phyloP scores from a whole-genome alignment of 2,888 invertebrate species.

The Bellardia pandia region DNA sequence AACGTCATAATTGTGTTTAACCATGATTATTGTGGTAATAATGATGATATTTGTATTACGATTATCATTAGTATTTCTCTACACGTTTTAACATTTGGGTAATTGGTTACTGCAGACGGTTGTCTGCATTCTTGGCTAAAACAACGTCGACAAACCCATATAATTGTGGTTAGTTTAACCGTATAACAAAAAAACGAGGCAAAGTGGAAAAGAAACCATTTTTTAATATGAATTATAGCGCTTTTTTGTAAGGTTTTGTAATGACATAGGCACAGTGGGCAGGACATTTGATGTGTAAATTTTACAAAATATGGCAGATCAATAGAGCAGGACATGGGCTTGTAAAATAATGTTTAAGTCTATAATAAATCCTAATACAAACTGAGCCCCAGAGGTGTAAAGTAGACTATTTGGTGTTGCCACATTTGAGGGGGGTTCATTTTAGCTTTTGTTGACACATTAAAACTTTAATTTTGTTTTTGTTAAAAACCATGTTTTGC shows the following conservation, averaged over 20 bases:
- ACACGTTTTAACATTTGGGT: conserved; percentile 70
- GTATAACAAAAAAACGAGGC: background rate
- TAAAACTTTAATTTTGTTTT: too few relatives aligned
- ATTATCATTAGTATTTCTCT: conserved; percentile 65
- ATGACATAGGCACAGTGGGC: background rate
- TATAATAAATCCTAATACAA: too few relatives aligned
- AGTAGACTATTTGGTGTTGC: too few relatives aligned
- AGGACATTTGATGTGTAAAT: background rate
- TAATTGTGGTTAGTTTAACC: conserved; percentile 58
- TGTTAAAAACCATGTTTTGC: too few relatives aligned
- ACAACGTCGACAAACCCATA: conserved; percentile 24
- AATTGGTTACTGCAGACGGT: conserved; percentile 70
- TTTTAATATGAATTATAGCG: conserved; percentile 38
- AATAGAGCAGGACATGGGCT: too few relatives aligned
- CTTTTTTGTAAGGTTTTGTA: conserved; percentile 13
- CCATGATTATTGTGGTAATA: conserved; percentile 13
- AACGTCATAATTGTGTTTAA: conserved; percentile 51
- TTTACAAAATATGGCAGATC: too few relatives aligned
- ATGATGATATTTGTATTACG: conserved; percentile 29
- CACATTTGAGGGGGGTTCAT: too few relatives aligned
- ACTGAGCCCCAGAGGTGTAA: too few relatives aligned
- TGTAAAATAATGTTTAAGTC: too few relatives aligned
- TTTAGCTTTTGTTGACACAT: too few relatives aligned
- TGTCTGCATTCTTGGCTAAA: conserved; percentile 65
- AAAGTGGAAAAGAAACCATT: conserved; percentile 6